phyloP scores from a whole-genome alignment of 2,888 invertebrate genomes.

The Diplolepis rosae region DNA sequence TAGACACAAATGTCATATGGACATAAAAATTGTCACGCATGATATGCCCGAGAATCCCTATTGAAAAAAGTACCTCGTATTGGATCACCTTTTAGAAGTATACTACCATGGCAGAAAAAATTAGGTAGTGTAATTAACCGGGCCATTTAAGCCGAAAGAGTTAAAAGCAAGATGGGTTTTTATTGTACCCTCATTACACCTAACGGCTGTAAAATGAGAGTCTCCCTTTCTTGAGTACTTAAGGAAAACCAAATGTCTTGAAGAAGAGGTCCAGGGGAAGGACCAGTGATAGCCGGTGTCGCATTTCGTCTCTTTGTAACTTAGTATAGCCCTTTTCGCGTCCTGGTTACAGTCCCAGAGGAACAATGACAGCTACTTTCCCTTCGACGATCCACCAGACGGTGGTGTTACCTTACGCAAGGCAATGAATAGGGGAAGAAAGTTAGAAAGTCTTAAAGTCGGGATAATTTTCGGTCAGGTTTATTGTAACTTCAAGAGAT shows the following conservation, averaged over 20 bases:
- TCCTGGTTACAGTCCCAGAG: conserved; percentile 58
- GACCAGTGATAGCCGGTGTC: conserved; percentile 36
- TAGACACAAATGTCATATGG: too few species aligned
- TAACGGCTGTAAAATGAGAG: conserved; percentile 72
- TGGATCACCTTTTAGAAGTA: too few species aligned
- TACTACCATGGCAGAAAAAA: conserved; percentile 51
- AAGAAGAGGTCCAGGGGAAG: conserved; percentile 30
- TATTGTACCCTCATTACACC: conserved; percentile 70
- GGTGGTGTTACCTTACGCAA: conserved; percentile 28
- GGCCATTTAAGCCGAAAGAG: conserved; percentile 64
- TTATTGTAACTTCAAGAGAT: conserved; percentile 1
- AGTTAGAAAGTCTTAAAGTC: conserved; percentile 17
- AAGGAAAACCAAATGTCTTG: conserved; percentile 34
- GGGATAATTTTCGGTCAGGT: background rate
- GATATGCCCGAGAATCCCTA: too few species aligned
- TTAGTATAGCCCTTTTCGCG: conserved; percentile 39
- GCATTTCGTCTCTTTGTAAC: conserved; percentile 48
- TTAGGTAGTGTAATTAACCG: conserved; percentile 65
- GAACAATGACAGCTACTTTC: conserved; percentile 67
- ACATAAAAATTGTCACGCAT: too few species aligned
- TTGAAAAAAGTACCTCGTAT: too few species aligned
- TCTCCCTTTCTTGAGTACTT: conserved; percentile 20
- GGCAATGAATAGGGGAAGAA: conserved; percentile 11
- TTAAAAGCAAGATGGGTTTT: conserved; percentile 73
- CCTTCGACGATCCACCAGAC: conserved; percentile 52